A percentile compares a stretch with the other conserved stretches of the same genome.
These are phyloP conservation scores for Cosmia trapezina DNA, from an alignment of 2,888 invertebrate species.

Conservation along the genomic window DNA sequence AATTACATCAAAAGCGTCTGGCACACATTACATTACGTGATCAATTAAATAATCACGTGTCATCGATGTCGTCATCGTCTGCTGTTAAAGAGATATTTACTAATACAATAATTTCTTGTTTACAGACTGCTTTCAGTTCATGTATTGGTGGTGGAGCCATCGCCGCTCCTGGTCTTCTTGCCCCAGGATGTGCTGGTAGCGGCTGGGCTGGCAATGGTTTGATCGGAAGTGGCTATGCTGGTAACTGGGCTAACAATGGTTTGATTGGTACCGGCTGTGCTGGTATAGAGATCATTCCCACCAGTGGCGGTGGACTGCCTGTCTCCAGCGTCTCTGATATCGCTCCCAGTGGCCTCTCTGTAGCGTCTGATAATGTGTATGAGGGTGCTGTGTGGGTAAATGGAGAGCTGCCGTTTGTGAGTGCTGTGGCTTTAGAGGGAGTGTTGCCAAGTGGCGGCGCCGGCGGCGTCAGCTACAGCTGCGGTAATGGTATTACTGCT, in stretches of 20 bases:
- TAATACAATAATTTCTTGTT: not conserved
- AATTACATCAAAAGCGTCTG: too few species aligned
- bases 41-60: not conserved
- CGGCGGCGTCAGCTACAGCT: constrained; percentile 27
- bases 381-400: constrained; percentile 52
- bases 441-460: constrained; percentile 41
- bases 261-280: constrained; percentile 21
- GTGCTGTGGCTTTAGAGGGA: constrained; percentile 51
- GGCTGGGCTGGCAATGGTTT: not conserved
- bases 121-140: constrained; percentile 6
- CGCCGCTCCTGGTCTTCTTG: too few species aligned
- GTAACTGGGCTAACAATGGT: not conserved
- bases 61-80: not conserved
- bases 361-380: constrained; percentile 57
- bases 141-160: constrained; percentile 4
- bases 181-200: too few species aligned
- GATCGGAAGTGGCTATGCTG: not conserved
- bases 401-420: constrained; percentile 57
- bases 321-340: constrained; percentile 51
- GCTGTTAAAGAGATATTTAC: not conserved
- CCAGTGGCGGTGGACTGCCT: constrained; percentile 55
- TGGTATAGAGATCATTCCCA: constrained; percentile 53
- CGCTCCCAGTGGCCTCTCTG: constrained; percentile 50
- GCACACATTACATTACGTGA: not conserved
- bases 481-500: not conserved